phyloP scores from a whole-genome alignment of 2,797 vertebrate species.

The Enteromius radiatus region DNA sequence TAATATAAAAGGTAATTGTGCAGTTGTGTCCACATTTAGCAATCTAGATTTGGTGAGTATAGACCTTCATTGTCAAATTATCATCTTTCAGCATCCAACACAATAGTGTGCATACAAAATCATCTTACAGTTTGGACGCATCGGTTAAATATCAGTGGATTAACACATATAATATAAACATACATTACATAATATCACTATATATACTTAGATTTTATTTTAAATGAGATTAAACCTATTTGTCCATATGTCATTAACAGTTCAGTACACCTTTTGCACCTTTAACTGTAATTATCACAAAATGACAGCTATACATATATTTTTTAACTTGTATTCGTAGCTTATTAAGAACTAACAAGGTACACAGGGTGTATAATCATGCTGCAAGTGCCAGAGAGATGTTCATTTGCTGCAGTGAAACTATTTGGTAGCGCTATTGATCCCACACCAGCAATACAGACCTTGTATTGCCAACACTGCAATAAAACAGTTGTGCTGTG shows the following conservation, averaged over 20 bases:
- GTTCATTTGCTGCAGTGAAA: conserved; percentile 21
- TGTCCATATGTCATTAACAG: background rate
- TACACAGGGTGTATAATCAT: background rate
- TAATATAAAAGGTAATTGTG: conserved; percentile 49
- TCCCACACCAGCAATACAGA: conserved; percentile 23
- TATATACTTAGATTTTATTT: background rate
- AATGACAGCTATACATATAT: background rate
- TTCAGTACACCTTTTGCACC: background rate
- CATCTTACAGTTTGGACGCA: background rate
- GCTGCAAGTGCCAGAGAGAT: background rate
- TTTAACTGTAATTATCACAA: background rate
- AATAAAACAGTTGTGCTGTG: conserved; percentile 26
- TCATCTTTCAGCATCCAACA: background rate
- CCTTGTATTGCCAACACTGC: conserved; percentile 26
- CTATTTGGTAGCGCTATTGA: conserved; percentile 6
- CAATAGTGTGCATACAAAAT: background rate
- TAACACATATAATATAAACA: background rate
- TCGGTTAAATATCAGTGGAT: background rate
- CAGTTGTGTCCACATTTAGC: conserved; percentile 32
- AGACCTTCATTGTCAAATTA: background rate
- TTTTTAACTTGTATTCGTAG: background rate
- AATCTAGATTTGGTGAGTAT: background rate
- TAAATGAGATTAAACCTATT: background rate
- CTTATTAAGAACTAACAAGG: conserved; percentile 2
- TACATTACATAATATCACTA: background rate